Evolutionary conservation across 2,797 vertebrate genomes (phyloP), one percentile per base, ranked within the genome.

Genomic region (Lerista edwardsae): DNA sequence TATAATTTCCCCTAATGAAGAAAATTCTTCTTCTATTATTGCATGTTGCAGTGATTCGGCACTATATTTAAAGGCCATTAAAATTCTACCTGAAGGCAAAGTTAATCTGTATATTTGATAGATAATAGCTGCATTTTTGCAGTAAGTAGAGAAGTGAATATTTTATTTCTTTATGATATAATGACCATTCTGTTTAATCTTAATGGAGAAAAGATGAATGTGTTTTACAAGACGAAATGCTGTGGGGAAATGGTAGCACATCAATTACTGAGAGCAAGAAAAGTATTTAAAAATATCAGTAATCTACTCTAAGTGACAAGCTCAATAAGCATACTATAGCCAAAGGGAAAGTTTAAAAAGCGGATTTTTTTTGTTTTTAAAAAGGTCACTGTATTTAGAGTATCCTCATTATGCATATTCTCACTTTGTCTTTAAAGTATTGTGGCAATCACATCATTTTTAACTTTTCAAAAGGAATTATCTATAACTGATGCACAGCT

Each of bases 151-250:
- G 5, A 89, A 94, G 87, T 83, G 90, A 91, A 80, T 90, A 88
- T 94, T 93, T 92, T 91, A 90, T 84, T 93, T 92, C 90, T 91
- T 92, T 89, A 90, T 90, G 89, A 93, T 91, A 84, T 91, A 93
- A 93, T 93, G 91, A 90, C 92, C 85, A 36, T 84, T 91, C 87
- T 91, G 85, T 72, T 93, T 92, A 91, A 94, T 87, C 84, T 90
- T 91, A 92, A 93, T 83, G 80, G 73, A 87, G 79, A 86, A 89
- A 86, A 83, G 80, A 85, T 0, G 84, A 79, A 86, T 80, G 78
- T 71, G 64, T 68, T 62, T 79, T 89, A 87, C 83, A 92, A 87
- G 79, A 90, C 93, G 91, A 91, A 86, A 89, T 41, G 74, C 87
- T 86, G 84, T 71, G 74, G 87, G 80, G 67, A 86, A 67, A 69